Evolutionary conservation across 2,888 invertebrate species (phyloP), one percentile per base, ranked within the genome.

Genomic region (Heliconius ismenius): DNA sequence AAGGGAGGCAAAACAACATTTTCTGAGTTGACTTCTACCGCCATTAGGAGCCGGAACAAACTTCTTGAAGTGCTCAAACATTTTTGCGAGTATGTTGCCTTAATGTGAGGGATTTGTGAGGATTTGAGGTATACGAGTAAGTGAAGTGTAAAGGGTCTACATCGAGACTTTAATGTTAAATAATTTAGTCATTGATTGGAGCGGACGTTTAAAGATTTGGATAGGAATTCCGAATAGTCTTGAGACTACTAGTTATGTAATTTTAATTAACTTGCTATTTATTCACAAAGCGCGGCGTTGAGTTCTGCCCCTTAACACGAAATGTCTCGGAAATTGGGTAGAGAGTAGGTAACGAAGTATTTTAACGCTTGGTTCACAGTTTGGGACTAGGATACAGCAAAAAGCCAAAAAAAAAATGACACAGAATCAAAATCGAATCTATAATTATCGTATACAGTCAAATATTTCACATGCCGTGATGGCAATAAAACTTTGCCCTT

Each of bases 31-130:
- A 63, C 73, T 79, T 63, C 65, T 62, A 43, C 74, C 74, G 84
- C 84, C 82, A 82, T 84, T 84, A 84, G 81, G 60, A 24, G 78
- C 79, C 82, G 82, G 83, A 81, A 83, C 83, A 82, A 85, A 86
- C 83, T 85, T 83, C 81, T 80, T 76, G 79, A 79, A 80, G 82
- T 80, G 82, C 81, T 82, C 83, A 82, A 84, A 84, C 81, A 84
- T 84, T 81, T 82, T 81, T 81, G 77, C 73, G 72, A 78, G 77
- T 77, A 63, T 67, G 75, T 77, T 58, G 21, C 70, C 49, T 73
- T 77, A 76, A 73, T 64, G 72, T 73, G 58, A 65, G 60, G 64
- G 72, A 72, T 76, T 76, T 73, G 64, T 43, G 76, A 43, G 70
- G 75, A 75, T 65, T 73, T 67, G 76, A 73, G 65, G 65, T 72